Evolutionary conservation across 2,797 vertebrate species (phyloP), one percentile per base, ranked within the genome.

Genomic region (Nasua narica): DNA sequence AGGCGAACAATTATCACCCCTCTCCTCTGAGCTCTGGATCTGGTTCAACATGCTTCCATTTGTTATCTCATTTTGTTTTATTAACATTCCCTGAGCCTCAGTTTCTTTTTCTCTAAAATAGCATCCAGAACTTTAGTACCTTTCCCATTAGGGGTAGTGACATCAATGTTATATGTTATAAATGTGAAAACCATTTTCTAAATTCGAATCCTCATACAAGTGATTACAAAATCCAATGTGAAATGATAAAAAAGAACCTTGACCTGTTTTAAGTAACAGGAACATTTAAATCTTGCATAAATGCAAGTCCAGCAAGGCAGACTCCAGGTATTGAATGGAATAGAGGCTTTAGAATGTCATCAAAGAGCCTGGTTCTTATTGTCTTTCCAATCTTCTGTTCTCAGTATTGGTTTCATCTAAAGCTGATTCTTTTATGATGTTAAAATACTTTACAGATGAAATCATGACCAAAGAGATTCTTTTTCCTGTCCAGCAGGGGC

Each of bases 381-480:
- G 11, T 74, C 37, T 93, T 88, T 87, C 7, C 48, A 54, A 18
- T 79, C 21, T 87, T 90, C 32, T 84, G 0, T 48, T 2, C 25
- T 90, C 27, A 82, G n/a, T 11, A 67, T 69, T 94, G 35, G 32
- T 43, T 94, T 94, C 23, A 40, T 85, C 16, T 65, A 76, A 88
- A 29, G 2, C 11, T 87, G 50, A 94, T 92, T 67, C 46, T 56
- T 94, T 92, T 76, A 60, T 87, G n/a, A 60, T 60, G 32, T 69
- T 89, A 83, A 94, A 84, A 62, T 72, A 93, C 76, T 94, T 88
- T 94, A 14, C 46, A 37, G 11, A 87, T 93, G 35, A 88, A 94
- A 69, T 54, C 52, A 9, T 90, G 70, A 35, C 70, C 70, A 72
- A 87, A 37, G 8, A 11, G 50, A 72, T 90, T 86, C 18, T 40